These are phyloP conservation scores for Parapristionchus giblindavisi DNA, from an alignment of 2,888 invertebrate genomes.

Conservation along the genomic window DNA sequence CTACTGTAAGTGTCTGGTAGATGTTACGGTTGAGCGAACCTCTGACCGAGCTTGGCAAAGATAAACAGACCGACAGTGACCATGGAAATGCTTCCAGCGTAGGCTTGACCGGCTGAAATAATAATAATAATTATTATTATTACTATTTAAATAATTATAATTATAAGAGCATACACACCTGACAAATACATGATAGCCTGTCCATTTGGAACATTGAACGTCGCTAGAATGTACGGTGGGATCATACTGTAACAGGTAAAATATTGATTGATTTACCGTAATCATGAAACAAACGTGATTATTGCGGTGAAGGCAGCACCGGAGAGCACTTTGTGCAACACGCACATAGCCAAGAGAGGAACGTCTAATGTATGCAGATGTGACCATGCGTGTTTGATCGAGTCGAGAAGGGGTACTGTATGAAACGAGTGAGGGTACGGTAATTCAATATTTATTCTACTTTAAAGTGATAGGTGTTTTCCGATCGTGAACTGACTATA, in stretches of 20 bases:
- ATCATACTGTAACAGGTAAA: neutral
- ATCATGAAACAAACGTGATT: neutral
- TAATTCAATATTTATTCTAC: too few species aligned
- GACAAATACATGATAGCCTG: neutral
- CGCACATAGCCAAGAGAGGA: neutral
- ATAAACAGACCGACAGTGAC: neutral
- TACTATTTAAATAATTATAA: neutral
- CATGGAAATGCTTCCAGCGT: neutral
- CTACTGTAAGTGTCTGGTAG: neutral
- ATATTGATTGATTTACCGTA: neutral
- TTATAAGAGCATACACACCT: neutral
- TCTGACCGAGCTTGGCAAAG: constrained; percentile 16
- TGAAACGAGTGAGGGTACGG: too few species aligned
- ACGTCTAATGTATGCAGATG: neutral
- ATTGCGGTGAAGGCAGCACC: neutral
- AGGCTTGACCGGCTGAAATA: neutral
- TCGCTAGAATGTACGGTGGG: neutral
- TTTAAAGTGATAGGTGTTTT: too few species aligned
- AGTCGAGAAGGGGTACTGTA: neutral
- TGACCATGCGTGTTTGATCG: neutral
- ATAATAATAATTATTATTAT: neutral
- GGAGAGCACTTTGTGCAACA: constrained; percentile 1
- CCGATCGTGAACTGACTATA: too few species aligned
- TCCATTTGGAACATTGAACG: neutral
- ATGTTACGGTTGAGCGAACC: neutral